phyloP scores from a whole-genome alignment of 2,797 vertebrate species.

The Sarcoramphus papa region DNA sequence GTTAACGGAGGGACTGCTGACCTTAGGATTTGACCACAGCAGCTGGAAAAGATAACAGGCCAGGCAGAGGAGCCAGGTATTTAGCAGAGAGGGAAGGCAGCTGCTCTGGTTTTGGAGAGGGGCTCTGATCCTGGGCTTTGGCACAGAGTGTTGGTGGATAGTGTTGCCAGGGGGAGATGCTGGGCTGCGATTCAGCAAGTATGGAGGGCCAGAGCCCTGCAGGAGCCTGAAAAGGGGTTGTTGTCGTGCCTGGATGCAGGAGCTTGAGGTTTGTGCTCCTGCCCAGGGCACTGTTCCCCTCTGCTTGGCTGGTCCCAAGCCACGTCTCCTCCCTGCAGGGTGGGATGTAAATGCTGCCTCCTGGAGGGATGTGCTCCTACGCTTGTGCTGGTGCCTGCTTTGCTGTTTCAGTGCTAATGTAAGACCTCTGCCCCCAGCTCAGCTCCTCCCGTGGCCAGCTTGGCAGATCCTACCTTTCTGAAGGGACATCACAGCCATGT shows the following conservation, averaged over 20 bases:
- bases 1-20: not conserved
- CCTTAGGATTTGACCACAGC: not conserved
- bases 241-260: not conserved
- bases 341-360: not conserved
- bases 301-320: not conserved
- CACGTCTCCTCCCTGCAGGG: not conserved
- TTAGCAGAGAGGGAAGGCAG: not conserved
- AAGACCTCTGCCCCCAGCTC: not conserved
- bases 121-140: not conserved
- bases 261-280: not conserved
- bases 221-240: not conserved
- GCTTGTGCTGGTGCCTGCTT: not conserved
- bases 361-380: not conserved
- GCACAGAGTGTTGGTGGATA: not conserved
- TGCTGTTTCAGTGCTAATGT: not conserved
- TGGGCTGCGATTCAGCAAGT: not conserved
- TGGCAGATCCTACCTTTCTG: not conserved
- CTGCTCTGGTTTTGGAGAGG: not conserved
- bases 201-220: not conserved
- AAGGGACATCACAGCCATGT: not conserved
- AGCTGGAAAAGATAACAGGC: not conserved
- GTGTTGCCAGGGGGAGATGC: not conserved
- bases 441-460: not conserved
- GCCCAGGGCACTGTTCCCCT: fast-evolving
- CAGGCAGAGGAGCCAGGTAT: not conserved